A percentile compares a stretch with the other conserved stretches of the same genome.
Evolutionary conservation across 2,113 vertebrate genomes (phyloP).

Genomic region (Oncorhynchus keta): DNA sequence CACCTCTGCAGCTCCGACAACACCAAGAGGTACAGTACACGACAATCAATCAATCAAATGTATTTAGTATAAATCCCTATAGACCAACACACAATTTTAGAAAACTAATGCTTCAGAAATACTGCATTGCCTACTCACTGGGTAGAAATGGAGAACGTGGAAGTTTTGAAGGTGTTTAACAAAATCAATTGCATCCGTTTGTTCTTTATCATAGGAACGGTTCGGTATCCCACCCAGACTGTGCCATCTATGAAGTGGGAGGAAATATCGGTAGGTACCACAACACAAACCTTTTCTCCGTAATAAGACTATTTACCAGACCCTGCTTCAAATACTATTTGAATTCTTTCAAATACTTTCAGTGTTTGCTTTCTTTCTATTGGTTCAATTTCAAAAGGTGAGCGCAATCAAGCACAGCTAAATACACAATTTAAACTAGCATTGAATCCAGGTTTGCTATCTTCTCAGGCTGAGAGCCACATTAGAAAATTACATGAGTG

Average conservation of each 20-base stretch:
- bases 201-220: slow-evolving; percentile 67
- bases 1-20: slow-evolving; percentile 67
- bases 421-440: neutral
- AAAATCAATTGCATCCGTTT: neutral
- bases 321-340: neutral
- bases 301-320: neutral
- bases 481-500: neutral
- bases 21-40: slow-evolving; percentile 68
- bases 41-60: neutral
- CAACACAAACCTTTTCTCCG: too few species aligned
- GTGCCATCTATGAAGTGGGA: slow-evolving; percentile 83
- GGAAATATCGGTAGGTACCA: slow-evolving; percentile 83
- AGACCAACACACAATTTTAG: neutral
- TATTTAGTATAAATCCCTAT: too few species aligned
- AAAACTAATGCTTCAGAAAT: neutral
- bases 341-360: too few species aligned
- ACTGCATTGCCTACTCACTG: neutral
- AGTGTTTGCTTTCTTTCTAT: too few species aligned
- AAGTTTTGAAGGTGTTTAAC: neutral
- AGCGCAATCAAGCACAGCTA: too few species aligned
- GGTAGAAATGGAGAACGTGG: neutral
- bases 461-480: neutral
- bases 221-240: slow-evolving; percentile 56
- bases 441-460: too few species aligned
- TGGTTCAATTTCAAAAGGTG: too few species aligned